Base-by-base conservation (phyloP, 2,113 vertebrate species). In the Sula dactylatra region DNA sequence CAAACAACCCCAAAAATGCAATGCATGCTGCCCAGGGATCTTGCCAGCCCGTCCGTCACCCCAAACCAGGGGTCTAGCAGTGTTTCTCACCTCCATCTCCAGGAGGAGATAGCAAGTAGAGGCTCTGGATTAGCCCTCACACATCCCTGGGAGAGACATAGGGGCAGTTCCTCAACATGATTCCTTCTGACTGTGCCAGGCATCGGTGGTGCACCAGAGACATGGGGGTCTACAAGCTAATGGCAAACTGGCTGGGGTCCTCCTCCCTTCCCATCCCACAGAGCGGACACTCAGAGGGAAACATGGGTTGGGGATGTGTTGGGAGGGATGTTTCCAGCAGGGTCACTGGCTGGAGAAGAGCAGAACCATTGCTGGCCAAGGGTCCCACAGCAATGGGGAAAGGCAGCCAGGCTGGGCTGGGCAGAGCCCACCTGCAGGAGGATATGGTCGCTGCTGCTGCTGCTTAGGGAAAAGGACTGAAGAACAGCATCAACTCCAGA, bases 121-220 rank as follows among this genome's bases (percentile, higher is more conserved):
- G 34, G 20, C 20, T 76, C 79, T 56, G 31, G 18, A 71, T 82
- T 32, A 59, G n/a, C 42, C 42, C 18, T 85, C 26, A 14, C 5
- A 8, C 29, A 21, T 3, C 25, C 21, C 21, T 45, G 45, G 24
- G 25, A 52, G 38, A 45, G 22, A 21, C 16, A 9, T 3, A 31
- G 15, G 10, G 10, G 8, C 34, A 81, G 45, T 6, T 81, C 55
- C 62, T 40, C 16, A 13, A 3, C 0, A 0, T 26, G 58, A 36
- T 36, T 59, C 36, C 36, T 77, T 31, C 44, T 0, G 1, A 6
- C 52, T 77, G 16, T 88, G 55, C 45, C 61, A 19, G 69, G 34
- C 11, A 2, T 24, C 1, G 0, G 3, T 9, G 38, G 54, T n/a
- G 36, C 4, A 42, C 54, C 4, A 4, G 64, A 81, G 69, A 16